Evolutionary conservation across 2,888 invertebrate genomes (phyloP), one percentile per base, ranked within the genome.

Genomic region (Griposia aprilina): DNA sequence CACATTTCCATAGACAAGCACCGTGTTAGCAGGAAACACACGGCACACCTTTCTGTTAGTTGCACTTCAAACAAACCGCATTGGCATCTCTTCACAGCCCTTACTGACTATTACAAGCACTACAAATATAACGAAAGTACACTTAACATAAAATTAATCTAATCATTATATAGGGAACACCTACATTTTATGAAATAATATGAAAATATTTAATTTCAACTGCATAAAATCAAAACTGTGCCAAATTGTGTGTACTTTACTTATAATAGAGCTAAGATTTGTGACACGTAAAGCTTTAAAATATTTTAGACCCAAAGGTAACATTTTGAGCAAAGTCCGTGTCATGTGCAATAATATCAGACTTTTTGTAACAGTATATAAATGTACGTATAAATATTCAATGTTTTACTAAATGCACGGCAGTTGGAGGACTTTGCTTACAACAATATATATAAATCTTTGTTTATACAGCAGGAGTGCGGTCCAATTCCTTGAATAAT

Each of bases 401-500:
- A 76, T n/a, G n/a, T n/a, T n/a, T n/a, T n/a, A n/a, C n/a, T n/a
- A n/a, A n/a, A n/a, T 87, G 74, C 83, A 83, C 15, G 20, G 72
- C 66, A 72, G 74, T 68, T 48, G 41, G 23, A 17, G 79, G 76
- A 87, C 87, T 80, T 86, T 83, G 83, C 76, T 72, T 82, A 71
- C 67, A 86, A 83, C 80, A 82, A 75, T 57, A 67, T 59, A n/a
- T n/a, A 60, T 68, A 30, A 55, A 69, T 74, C 26, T 79, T 68
- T 67, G 50, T 50, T 94, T 95, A 97, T 50, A 96, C 95, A 78
- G 96, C 96, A n/a, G 97, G 95, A 60, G 96, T 96, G 76, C 99
- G 98, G 92, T 99, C 99, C 98, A 99, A 98, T 87, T 98, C 97
- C 84, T 98, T 98, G 90, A 99, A 96, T 81, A 99, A 96, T 82